Percentiles rank a stretch among this genome's conserved stretches.
Conservation (phyloP, 2,888 invertebrate species). For the Graphium colonna region DNA sequence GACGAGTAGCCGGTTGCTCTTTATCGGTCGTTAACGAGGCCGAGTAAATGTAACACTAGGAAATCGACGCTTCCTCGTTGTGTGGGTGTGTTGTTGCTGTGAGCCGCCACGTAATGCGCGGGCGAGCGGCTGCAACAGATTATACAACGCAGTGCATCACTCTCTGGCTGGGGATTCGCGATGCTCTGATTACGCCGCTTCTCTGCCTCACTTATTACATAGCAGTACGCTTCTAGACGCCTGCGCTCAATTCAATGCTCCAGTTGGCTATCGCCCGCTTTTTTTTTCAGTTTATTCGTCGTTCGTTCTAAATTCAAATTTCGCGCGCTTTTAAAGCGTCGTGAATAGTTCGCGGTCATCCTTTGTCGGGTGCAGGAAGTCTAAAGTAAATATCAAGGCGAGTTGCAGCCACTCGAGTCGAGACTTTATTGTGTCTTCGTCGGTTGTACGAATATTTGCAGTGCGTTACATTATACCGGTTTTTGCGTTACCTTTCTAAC, state of each 20-base stretch:
- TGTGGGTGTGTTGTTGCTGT: conserved; percentile 45
- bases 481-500: not conserved
- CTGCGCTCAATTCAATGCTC: conserved; percentile 43
- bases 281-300: not conserved
- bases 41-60: conserved; percentile 67
- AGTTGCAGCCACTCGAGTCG: conserved; percentile 35
- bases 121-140: conserved; percentile 43
- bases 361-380: conserved; percentile 66
- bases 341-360: conserved; percentile 41
- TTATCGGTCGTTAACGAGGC: conserved; percentile 42
- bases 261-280: conserved; percentile 34
- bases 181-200: conserved; percentile 59
- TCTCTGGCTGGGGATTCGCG: conserved; percentile 37
- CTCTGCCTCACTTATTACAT: conserved; percentile 12
- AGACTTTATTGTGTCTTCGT: not conserved
- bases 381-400: conserved; percentile 70
- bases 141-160: conserved; percentile 50
- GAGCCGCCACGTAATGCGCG: conserved; percentile 40
- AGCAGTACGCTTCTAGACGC: not conserved
- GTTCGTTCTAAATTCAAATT: not conserved
- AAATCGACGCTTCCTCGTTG: conserved; percentile 71
- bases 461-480: not conserved
- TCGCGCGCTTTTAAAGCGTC: conserved; percentile 26
- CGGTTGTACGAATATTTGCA: conserved; percentile 22
- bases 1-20: conserved; percentile 28